Evolutionary conservation across 2,113 vertebrate genomes (phyloP).

Genomic region (Lepus europaeus): DNA sequence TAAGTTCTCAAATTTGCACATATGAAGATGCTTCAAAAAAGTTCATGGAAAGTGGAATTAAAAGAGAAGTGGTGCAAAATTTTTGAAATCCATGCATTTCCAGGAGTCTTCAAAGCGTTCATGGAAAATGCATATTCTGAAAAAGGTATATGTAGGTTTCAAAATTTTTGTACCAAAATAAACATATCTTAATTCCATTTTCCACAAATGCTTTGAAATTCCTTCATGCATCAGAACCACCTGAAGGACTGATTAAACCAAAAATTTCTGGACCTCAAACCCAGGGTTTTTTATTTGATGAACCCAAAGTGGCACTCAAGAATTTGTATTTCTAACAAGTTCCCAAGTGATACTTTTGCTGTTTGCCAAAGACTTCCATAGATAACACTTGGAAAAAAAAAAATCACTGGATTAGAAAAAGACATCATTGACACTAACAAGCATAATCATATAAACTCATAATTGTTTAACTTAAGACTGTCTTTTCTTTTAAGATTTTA

Average conservation of each 20-base stretch:
- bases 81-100: too few species aligned
- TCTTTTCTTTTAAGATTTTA: too few species aligned
- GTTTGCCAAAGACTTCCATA: not conserved
- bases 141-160: too few species aligned
- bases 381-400: not conserved
- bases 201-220: too few species aligned
- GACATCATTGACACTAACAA: not conserved
- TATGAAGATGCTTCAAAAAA: too few species aligned
- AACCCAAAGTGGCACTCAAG: not conserved
- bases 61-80: too few species aligned
- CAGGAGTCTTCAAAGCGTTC: too few species aligned
- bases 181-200: too few species aligned
- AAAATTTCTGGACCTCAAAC: not conserved
- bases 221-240: not conserved
- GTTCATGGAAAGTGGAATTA: too few species aligned
- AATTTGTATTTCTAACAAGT: slow-evolving; percentile 17
- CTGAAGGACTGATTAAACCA: not conserved
- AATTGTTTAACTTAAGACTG: not conserved
- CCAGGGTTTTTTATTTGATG: slow-evolving; percentile 1
- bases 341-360: not conserved
- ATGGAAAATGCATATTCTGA: too few species aligned
- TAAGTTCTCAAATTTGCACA: slow-evolving; percentile 17
- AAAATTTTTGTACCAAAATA: too few species aligned
- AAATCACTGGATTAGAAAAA: slow-evolving; percentile 18
- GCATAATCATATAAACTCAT: not conserved